Evolutionary conservation across 64 coral and sea anemone species (phyloP).

Genomic region (Dendrophyllia cribrosa): DNA sequence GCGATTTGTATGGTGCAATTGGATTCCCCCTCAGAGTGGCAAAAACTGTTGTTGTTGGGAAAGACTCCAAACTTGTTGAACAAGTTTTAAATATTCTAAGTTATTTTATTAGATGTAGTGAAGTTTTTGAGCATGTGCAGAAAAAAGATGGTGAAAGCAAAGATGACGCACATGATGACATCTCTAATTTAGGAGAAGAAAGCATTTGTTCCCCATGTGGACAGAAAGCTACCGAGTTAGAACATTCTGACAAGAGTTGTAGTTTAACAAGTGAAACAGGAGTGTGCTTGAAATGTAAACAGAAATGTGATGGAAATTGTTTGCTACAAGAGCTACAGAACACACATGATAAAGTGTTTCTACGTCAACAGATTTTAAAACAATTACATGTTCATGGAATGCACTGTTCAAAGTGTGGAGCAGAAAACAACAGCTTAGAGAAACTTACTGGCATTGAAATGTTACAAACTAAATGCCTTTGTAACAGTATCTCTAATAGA

Average conservation of each 20-base stretch:
- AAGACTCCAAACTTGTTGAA: conserved; percentile 72
- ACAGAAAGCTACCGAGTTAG: neutral
- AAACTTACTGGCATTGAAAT: neutral
- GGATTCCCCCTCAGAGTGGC: conserved; percentile 83
- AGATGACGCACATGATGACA: neutral
- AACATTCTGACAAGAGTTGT: neutral
- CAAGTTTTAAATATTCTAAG: conserved; percentile 80
- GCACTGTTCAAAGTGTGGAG: neutral
- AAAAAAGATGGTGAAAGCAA: conserved; percentile 42
- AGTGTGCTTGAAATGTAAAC: conserved; percentile 4
- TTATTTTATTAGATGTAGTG: conserved; percentile 98
- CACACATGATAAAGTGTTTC: neutral
- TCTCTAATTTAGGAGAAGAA: conserved; percentile 19
- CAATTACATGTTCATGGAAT: conserved; percentile 10
- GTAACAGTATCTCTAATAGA: conserved; percentile 32
- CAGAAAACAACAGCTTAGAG: neutral
- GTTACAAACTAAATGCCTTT: neutral
- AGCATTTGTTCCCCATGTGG: neutral
- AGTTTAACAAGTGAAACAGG: conserved; percentile 22
- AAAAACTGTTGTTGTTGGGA: conserved; percentile 88
- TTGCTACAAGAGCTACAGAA: neutral
- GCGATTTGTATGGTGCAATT: conserved; percentile 95
- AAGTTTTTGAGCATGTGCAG: conserved; percentile 89
- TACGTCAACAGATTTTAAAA: neutral
- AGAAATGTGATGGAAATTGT: neutral